These are phyloP conservation scores for Danio albolineatus DNA, from an alignment of 2,797 vertebrate genomes.

Conservation along the genomic window DNA sequence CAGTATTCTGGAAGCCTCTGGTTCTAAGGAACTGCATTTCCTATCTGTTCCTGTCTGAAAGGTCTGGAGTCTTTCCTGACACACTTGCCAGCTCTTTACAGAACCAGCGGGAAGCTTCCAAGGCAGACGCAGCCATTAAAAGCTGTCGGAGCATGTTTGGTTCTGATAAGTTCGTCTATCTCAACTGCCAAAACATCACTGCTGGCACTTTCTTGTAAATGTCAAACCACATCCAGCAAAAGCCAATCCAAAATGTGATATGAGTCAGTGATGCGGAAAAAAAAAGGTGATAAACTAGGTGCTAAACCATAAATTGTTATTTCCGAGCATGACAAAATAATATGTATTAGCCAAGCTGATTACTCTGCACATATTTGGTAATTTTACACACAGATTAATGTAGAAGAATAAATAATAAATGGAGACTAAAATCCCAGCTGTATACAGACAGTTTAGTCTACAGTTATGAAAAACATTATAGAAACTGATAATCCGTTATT, in stretches of 20 bases:
- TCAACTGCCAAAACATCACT: constrained; percentile 6
- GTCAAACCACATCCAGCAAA: constrained; percentile 2
- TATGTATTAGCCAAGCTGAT: background rate
- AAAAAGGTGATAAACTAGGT: background rate
- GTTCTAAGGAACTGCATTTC: constrained; percentile 3
- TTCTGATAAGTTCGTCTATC: constrained; percentile 1
- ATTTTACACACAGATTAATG: background rate
- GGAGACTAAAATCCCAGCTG: background rate
- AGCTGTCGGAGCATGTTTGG: background rate
- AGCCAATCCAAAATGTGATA: background rate
- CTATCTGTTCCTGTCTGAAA: background rate
- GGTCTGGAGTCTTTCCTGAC: constrained; percentile 11
- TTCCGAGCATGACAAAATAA: background rate
- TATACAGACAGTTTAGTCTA: background rate
- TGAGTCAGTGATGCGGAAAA: background rate
- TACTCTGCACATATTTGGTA: background rate
- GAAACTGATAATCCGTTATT: background rate
- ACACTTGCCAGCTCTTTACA: constrained; percentile 10
- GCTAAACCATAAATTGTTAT: background rate
- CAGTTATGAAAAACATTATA: background rate
- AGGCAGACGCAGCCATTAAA: background rate
- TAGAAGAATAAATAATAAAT: background rate
- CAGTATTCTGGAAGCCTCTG: no score
- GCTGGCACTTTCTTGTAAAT: background rate
- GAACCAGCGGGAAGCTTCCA: background rate